Percentiles rank a stretch among this genome's conserved stretches.
Conservation (phyloP, 2,888 invertebrate genomes). For the Maniola hyperantus region DNA sequence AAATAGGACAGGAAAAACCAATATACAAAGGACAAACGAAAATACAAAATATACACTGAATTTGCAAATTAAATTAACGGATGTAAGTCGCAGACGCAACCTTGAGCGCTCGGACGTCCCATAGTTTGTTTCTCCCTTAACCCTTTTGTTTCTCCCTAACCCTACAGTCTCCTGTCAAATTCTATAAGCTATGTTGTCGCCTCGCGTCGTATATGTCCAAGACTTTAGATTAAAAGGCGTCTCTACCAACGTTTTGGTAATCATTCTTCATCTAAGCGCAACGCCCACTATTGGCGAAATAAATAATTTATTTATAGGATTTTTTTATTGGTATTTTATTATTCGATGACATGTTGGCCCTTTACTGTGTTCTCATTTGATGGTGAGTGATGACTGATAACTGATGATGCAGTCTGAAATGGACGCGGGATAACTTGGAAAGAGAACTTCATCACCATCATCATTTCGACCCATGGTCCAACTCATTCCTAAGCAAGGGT, state of each 20-base stretch:
- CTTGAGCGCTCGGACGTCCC: too few species aligned
- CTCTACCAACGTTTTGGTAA: constrained; percentile 19
- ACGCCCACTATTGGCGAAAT: constrained; percentile 25
- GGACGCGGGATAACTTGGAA: neutral
- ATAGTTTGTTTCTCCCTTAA: too few species aligned
- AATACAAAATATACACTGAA: too few species aligned
- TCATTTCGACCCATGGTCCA: too few species aligned
- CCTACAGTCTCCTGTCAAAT: too few species aligned
- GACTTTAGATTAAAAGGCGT: constrained; percentile 1
- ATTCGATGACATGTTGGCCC: neutral
- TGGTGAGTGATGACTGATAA: neutral
- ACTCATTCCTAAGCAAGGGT: too few species aligned
- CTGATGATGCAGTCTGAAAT: neutral
- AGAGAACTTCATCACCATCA: too few species aligned
- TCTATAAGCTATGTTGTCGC: neutral
- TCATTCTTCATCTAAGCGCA: constrained; percentile 9
- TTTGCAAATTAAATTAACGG: too few species aligned
- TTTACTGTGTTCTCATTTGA: neutral
- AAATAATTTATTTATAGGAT: neutral
- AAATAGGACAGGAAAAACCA: too few species aligned
- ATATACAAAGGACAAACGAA: too few species aligned
- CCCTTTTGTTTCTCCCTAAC: too few species aligned
- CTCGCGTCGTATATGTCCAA: neutral
- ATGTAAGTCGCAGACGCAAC: too few species aligned
- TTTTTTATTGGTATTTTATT: neutral